Conservation (phyloP, 2,797 vertebrate genomes). For the Geotrypetes seraphini region DNA sequence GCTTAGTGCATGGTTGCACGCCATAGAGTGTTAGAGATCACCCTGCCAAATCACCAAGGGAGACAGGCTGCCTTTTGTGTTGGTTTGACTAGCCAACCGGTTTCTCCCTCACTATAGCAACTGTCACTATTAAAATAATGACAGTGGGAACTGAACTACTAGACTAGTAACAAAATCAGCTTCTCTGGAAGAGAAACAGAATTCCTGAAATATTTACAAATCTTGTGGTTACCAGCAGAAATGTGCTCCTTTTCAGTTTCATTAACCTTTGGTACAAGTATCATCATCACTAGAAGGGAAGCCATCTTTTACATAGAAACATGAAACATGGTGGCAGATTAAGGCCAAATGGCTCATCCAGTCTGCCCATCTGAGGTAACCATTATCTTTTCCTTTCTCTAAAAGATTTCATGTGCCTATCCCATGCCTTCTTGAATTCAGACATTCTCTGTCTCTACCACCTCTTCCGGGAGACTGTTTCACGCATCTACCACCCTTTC, state of each 20-base stretch:
- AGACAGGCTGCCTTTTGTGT: slow-evolving; percentile 47
- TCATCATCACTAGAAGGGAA: slow-evolving; percentile 2
- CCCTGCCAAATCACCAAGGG: slow-evolving; percentile 34
- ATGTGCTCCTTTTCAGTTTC: slow-evolving; percentile 15
- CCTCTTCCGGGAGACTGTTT: no score
- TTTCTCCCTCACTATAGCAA: slow-evolving; percentile 43
- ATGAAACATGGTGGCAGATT: no score
- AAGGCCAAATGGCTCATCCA: no score
- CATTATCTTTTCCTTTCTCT: no score
- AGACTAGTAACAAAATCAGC: slow-evolving; percentile 40
- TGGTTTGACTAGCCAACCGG: slow-evolving; percentile 18
- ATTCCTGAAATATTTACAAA: slow-evolving; percentile 49
- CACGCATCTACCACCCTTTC: no score
- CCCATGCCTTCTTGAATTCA: no score
- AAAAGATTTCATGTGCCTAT: no score
- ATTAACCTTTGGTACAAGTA: slow-evolving; percentile 17
- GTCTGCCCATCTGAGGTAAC: no score
- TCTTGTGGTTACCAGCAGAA: slow-evolving; percentile 19
- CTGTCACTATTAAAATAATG: slow-evolving; percentile 36
- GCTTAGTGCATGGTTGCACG: slow-evolving; percentile 19
- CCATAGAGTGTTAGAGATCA: slow-evolving; percentile 21
- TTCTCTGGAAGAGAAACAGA: slow-evolving; percentile 37
- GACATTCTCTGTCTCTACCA: no score
- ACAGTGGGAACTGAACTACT: slow-evolving; percentile 39
- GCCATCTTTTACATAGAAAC: no score